Evolutionary conservation across 2,797 vertebrate species (phyloP).

Genomic region (Huso huso): DNA sequence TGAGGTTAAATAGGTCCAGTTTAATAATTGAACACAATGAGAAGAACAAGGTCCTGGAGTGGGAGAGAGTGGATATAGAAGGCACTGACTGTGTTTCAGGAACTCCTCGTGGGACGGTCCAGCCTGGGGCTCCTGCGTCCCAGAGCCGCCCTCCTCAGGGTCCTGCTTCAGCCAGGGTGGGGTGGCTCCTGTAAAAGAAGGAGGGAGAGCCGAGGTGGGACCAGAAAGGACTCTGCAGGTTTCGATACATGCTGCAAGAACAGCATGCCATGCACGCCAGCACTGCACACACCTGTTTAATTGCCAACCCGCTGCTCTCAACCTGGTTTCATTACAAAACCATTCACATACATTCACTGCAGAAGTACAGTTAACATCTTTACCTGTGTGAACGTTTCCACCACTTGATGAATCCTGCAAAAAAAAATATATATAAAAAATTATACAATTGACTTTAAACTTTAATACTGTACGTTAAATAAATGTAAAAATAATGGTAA

Average conservation of each 20-base stretch:
- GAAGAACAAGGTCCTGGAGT: too few species aligned
- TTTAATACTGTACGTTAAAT: not conserved
- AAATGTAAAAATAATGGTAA: too few species aligned
- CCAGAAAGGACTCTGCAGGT: not conserved
- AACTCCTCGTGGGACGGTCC: constrained; percentile 87
- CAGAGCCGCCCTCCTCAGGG: constrained; percentile 50
- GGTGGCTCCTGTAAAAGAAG: constrained; percentile 59
- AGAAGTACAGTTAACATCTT: constrained; percentile 10
- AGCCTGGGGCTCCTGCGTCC: constrained; percentile 46
- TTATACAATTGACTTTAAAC: not conserved
- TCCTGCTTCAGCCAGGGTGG: constrained; percentile 86
- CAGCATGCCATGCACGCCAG: too few species aligned
- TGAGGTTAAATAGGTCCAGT: too few species aligned
- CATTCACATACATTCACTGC: not conserved
- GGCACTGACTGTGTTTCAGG: constrained; percentile 78
- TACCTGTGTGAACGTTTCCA: constrained; percentile 93
- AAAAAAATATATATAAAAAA: constrained; percentile 27
- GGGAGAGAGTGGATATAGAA: not conserved
- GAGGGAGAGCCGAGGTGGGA: too few species aligned
- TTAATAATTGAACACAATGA: too few species aligned
- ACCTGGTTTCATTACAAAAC: not conserved
- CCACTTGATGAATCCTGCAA: constrained; percentile 63
- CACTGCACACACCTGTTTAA: too few species aligned
- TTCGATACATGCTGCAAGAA: not conserved
- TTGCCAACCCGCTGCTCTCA: too few species aligned